phyloP scores from a whole-genome alignment of 2,113 vertebrate species.

The Stegostoma tigrinum region DNA sequence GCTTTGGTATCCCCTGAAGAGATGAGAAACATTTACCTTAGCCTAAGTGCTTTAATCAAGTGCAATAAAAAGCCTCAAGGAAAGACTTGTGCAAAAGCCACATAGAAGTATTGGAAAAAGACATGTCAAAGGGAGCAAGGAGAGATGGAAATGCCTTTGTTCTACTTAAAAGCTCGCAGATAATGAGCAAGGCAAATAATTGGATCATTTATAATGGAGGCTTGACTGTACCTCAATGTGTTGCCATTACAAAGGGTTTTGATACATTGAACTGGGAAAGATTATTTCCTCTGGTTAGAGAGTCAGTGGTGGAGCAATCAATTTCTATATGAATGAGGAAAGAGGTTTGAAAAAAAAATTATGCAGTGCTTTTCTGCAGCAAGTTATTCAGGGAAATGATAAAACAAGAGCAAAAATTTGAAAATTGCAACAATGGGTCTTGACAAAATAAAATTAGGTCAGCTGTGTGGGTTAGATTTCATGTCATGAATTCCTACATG shows the following conservation, averaged over 20 bases:
- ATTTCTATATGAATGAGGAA: not conserved
- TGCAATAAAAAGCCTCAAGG: not conserved
- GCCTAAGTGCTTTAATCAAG: not conserved
- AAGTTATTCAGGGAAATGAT: not conserved
- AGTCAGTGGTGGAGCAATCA: not conserved
- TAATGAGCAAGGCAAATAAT: not conserved
- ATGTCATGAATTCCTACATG: no score
- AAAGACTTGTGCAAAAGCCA: not conserved
- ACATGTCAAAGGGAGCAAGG: not conserved
- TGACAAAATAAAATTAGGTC: no score
- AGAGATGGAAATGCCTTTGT: not conserved
- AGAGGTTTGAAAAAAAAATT: not conserved
- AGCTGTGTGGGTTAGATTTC: no score
- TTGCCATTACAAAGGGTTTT: conserved; percentile 1
- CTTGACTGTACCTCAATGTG: not conserved
- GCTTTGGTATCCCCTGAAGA: not conserved
- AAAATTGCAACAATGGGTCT: no score
- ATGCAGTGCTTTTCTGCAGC: not conserved
- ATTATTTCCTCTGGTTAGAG: not conserved
- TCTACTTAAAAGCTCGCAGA: not conserved
- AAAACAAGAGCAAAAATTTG: not conserved
- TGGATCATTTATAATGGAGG: not conserved
- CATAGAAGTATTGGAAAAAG: not conserved
- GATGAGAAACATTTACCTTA: not conserved
- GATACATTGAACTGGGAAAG: conserved; percentile 9